Base-by-base conservation (phyloP, 2,113 vertebrate genomes). In the Sigmodon hispidus region DNA sequence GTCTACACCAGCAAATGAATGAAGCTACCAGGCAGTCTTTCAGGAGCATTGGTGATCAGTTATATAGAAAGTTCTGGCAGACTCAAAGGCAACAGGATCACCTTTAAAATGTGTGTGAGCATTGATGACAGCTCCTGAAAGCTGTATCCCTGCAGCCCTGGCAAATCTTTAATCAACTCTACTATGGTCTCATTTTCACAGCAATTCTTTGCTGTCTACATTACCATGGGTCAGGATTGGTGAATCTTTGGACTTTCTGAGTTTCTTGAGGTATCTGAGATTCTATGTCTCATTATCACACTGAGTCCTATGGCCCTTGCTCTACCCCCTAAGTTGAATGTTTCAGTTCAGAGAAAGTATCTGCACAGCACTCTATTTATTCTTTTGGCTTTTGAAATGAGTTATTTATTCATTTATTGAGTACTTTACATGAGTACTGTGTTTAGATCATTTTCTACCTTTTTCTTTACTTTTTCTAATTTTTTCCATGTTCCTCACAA, bases 31-130 rank as follows among this genome's bases (percentile, higher is more conserved):
- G 12, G 7, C 24, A 40, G 34, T 2, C 52, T 81, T 40, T 26
- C 5, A 29, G 24, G 12, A 43, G 24, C 22, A 29, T 8, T 15
- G 24, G 13, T 61, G 26, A 63, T 7, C 11, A 40, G 5, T 19
- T 43, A 19, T 5, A 43, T 13, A 31, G 15, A 61, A 7, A 7
- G 3, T 5, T 4, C n/a, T 45, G 3, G 7, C 0, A 13, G 7
- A 4, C 55, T 59, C 36, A 40, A 81, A 40, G 12, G 36, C 79
- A n/a, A 15, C 21, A 29, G 22, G 6, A 4, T 84, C n/a, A 61
- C 7, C 22, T 31, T 29, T 26, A 63, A 61, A 61, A 1, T 17
- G 34, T 34, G 15, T 1, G 7, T 59, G 24, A 26, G 36, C 7
- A 15, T 31, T n/a, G 16, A 2, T 45, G 15, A 7, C 22, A 40